These are phyloP conservation scores for Meteorus cinctellus DNA, from an alignment of 2,888 invertebrate species.

Conservation along the genomic window DNA sequence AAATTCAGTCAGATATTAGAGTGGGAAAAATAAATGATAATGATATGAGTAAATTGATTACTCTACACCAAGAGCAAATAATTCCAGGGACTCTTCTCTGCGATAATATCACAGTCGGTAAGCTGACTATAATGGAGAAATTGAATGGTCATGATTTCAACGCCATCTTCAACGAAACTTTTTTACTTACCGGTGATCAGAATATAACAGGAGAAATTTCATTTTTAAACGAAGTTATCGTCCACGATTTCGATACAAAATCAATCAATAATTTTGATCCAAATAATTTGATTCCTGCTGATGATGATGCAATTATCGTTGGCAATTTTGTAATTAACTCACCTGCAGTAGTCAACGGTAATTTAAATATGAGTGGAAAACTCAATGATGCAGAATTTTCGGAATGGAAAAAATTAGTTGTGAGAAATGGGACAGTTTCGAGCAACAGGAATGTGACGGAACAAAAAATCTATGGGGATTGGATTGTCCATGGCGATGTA, in stretches of 20 bases:
- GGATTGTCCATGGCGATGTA: conserved; percentile 72
- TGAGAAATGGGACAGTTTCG: conserved; percentile 49
- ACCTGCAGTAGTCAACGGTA: conserved; percentile 52
- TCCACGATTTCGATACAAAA: conserved; percentile 56
- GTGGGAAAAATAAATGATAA: conserved; percentile 74
- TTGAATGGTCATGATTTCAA: conserved; percentile 73
- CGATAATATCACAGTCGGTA: conserved; percentile 63
- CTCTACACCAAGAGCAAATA: conserved; percentile 73
- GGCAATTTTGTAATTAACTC: conserved; percentile 60
- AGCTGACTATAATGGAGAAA: conserved; percentile 56
- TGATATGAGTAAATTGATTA: conserved; percentile 73
- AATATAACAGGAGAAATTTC: conserved; percentile 57
- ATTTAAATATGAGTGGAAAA: conserved; percentile 49
- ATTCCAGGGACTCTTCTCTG: conserved; percentile 70
- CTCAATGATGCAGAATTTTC: conserved; percentile 55
- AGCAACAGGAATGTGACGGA: conserved; percentile 15
- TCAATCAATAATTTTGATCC: conserved; percentile 58
- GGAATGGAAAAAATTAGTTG: conserved; percentile 56
- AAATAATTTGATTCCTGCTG: conserved; percentile 49
- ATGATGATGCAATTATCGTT: conserved; percentile 51
- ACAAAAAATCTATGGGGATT: conserved; percentile 74
- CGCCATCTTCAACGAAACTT: conserved; percentile 74
- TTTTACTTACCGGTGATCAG: conserved; percentile 58
- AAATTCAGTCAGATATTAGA: conserved; percentile 71
- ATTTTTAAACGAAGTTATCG: conserved; percentile 54